Conservation (phyloP, 1,140 invertebrate genomes). For the Macrocentrus cingulum region DNA sequence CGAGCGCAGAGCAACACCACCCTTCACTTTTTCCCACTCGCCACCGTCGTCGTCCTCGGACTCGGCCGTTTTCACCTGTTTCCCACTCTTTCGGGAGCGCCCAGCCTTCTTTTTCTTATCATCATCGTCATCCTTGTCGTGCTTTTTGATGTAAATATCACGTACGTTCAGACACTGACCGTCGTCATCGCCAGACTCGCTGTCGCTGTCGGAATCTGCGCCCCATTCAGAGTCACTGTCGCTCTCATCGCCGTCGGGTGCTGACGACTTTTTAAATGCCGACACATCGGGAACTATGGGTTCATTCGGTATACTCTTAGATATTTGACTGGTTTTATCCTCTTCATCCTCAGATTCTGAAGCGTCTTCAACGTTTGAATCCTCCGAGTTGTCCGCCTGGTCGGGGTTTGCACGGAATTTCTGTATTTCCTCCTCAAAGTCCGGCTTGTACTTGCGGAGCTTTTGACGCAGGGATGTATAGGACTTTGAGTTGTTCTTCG, state of each 20-base stretch:
- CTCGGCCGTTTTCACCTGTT: conserved; percentile 62
- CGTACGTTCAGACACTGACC: conserved; percentile 73
- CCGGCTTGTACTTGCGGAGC: conserved; percentile 92
- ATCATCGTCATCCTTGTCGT: conserved; percentile 74
- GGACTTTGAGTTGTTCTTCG: conserved; percentile 90
- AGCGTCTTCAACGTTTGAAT: conserved; percentile 64
- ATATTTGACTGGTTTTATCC: no score
- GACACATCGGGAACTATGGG: no score
- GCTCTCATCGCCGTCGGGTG: conserved; percentile 71
- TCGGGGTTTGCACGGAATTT: conserved; percentile 90
- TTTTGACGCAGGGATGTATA: conserved; percentile 93
- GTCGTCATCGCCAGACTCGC: conserved; percentile 76
- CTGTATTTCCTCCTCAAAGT: conserved; percentile 86
- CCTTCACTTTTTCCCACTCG: conserved; percentile 88
- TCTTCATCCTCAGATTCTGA: conserved; percentile 63
- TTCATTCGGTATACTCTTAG: no score
- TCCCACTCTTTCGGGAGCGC: conserved; percentile 64
- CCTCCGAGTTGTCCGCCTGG: conserved; percentile 82
- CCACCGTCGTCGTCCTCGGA: conserved; percentile 76
- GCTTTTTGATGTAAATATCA: conserved; percentile 81
- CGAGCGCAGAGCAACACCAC: conserved; percentile 74
- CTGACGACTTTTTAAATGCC: conserved; percentile 57
- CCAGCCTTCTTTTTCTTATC: conserved; percentile 68
- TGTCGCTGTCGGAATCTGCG: conserved; percentile 76
- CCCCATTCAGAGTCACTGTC: conserved; percentile 87